A percentile compares a stretch with the other conserved stretches of the same genome.
Conservation (phyloP, 1,140 invertebrate genomes). For the Dysdera silvatica region DNA sequence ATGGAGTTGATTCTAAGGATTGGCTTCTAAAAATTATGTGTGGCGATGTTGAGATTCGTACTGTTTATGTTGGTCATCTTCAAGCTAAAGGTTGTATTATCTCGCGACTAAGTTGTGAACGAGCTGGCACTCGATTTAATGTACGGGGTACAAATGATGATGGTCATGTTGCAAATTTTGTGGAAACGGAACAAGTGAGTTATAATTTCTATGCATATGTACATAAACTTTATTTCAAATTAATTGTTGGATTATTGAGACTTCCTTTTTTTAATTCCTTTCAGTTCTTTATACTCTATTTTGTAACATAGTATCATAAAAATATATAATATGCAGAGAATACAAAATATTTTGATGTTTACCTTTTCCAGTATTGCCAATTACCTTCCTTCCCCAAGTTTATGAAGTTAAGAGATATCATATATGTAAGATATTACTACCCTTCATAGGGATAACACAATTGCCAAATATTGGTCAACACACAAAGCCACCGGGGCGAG, state of each 20-base stretch:
- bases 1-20: conserved; percentile 72
- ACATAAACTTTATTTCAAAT: neutral
- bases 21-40: conserved; percentile 93
- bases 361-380: too few species aligned
- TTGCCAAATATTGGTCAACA: too few species aligned
- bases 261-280: neutral
- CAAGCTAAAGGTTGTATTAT: conserved; percentile 89
- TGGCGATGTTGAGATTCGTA: conserved; percentile 90
- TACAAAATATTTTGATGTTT: too few species aligned
- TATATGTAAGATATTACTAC: too few species aligned
- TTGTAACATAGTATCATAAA: too few species aligned
- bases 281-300: neutral
- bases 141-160: conserved; percentile 98
- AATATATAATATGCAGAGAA: too few species aligned
- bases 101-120: conserved; percentile 90
- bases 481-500: too few species aligned
- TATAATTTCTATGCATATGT: neutral
- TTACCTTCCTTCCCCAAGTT: too few species aligned
- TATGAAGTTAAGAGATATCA: too few species aligned
- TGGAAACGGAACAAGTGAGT: conserved; percentile 89
- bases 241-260: neutral
- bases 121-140: conserved; percentile 93
- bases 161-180: conserved; percentile 98
- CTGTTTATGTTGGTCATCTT: conserved; percentile 85
- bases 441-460: too few species aligned